phyloP scores from a whole-genome alignment of 2,797 vertebrate species.

The Urophycis tenuis region DNA sequence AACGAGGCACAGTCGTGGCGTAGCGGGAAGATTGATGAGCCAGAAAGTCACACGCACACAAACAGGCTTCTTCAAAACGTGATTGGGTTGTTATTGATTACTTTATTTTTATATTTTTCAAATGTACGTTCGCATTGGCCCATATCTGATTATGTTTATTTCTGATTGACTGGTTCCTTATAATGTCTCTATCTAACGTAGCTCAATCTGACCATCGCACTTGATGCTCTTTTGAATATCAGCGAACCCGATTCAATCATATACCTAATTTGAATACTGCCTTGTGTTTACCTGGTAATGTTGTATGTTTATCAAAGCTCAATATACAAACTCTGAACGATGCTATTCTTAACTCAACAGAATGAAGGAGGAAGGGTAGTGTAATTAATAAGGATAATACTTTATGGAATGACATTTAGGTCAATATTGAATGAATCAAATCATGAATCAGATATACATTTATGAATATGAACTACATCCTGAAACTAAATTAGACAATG shows the following conservation, averaged over 20 bases:
- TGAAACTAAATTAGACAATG: no score
- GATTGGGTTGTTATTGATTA: not conserved
- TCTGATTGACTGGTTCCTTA: not conserved
- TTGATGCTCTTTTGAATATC: not conserved
- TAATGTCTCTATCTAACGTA: not conserved
- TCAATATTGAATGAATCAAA: no score
- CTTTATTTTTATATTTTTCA: not conserved
- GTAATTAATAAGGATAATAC: not conserved
- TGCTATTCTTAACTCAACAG: not conserved
- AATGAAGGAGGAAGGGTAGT: not conserved
- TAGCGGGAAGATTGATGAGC: not conserved
- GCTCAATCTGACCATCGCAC: not conserved
- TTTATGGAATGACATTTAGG: no score
- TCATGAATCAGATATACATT: no score
- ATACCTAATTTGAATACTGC: not conserved
- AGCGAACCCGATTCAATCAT: not conserved
- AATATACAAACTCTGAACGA: no score
- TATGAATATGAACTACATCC: no score
- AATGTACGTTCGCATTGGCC: not conserved
- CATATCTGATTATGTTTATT: conserved; percentile 3
- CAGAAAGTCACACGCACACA: not conserved
- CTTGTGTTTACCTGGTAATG: not conserved
- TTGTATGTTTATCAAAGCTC: not conserved
- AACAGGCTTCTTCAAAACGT: not conserved
- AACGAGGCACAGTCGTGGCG: not conserved